A percentile compares a stretch with the other conserved stretches of the same genome.
phyloP scores from a whole-genome alignment of 1,140 invertebrate genomes.

The Vollenhovia emeryi region DNA sequence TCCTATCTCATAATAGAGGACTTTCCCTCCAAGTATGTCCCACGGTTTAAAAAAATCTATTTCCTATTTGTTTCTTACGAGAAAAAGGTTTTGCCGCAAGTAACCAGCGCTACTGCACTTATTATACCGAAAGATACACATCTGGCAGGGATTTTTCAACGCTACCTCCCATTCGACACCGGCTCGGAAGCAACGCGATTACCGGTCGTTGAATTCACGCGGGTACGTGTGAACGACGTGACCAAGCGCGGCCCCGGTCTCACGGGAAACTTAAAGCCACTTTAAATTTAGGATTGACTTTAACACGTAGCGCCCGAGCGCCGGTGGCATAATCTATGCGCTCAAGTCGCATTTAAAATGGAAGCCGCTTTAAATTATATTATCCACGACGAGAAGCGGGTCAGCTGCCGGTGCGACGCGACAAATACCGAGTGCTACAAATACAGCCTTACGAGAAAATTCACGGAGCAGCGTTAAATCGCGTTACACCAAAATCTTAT shows the following conservation, averaged over 20 bases:
- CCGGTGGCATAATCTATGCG: conserved; percentile 31
- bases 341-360: conserved; percentile 34
- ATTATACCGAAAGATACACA: neutral
- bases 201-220: conserved; percentile 14
- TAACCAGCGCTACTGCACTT: neutral
- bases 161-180: neutral
- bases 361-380: conserved; percentile 35
- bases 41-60: neutral
- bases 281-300: conserved; percentile 50
- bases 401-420: conserved; percentile 19
- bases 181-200: neutral
- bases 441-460: conserved; percentile 22
- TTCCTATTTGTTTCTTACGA: neutral
- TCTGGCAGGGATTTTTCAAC: conserved; percentile 25
- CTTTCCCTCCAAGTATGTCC: neutral
- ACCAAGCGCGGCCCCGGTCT: neutral
- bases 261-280: conserved; percentile 34
- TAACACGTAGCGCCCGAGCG: conserved; percentile 28
- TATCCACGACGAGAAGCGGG: conserved; percentile 20
- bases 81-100: neutral
- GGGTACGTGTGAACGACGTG: conserved; percentile 29
- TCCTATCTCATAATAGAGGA: too few relatives aligned
- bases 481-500: conserved; percentile 53
- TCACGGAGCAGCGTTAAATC: conserved; percentile 40
- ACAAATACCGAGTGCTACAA: conserved; percentile 30